A percentile compares a stretch with the other conserved stretches of the same genome.
Conservation (phyloP, 2,888 invertebrate genomes). For the Aspidiotus rigidus region DNA sequence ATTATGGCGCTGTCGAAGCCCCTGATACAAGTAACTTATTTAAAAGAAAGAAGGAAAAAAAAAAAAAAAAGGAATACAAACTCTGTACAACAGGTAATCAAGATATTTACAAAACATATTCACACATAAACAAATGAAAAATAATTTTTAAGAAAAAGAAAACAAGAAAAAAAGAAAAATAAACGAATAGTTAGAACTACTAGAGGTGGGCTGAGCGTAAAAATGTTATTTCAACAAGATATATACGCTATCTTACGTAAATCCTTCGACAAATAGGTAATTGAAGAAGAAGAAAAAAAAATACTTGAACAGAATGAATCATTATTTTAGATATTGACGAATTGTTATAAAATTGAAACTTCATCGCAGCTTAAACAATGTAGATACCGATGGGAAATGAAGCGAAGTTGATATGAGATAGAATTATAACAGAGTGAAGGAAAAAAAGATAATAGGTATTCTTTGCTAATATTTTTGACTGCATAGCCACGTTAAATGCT, state of each 20-base stretch:
- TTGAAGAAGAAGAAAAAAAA: not conserved
- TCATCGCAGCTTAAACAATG: too few relatives aligned
- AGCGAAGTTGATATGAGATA: too few relatives aligned
- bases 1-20: slow-evolving; percentile 26
- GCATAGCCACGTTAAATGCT: slow-evolving; percentile 32
- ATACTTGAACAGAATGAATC: too few relatives aligned
- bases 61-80: not conserved
- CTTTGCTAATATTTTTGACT: slow-evolving; percentile 10
- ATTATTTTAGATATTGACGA: too few relatives aligned
- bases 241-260: not conserved
- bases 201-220: not conserved
- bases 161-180: not conserved
- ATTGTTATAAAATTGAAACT: too few relatives aligned
- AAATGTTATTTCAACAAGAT: not conserved
- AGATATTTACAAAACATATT: not conserved
- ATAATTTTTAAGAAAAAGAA: not conserved
- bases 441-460: not conserved
- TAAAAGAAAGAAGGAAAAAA: slow-evolving; percentile 5
- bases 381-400: too few relatives aligned
- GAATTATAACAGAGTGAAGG: not conserved
- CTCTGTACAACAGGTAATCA: not conserved
- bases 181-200: not conserved
- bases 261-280: too few relatives aligned
- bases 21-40: slow-evolving; percentile 16
- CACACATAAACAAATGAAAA: not conserved